Evolutionary conservation across 1,140 invertebrate genomes (phyloP), one percentile per base, ranked within the genome.

Genomic region (Cardiocondyla obscurior): DNA sequence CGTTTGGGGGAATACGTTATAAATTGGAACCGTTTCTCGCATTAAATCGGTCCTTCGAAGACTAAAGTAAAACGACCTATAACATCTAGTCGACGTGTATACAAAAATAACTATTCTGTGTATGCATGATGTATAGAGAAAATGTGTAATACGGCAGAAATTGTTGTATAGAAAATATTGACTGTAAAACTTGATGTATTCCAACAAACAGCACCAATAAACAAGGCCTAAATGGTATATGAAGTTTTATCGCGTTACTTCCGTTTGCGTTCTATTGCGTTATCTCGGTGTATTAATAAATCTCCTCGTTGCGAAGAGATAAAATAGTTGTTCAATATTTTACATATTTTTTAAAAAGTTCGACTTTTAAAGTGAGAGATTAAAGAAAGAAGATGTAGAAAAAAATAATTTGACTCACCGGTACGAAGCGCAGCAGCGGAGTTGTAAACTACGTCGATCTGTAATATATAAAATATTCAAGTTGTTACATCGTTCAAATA

Each of bases 161-260:
- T 81, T 57, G 82, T 87, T 87, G 62, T 74, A 88, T 86, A 86
- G 69, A 85, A 70, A 79, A 58, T 83, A 77, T 46, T 86, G 85
- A 88, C 49, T 88, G 86, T 90, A 87, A 88, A 89, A 86, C 72
- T 88, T 69, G 77, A 90, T 90, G 90, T 90, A 89, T 65, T 85
- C 74, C 86, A 53, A 73, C 73, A 86, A 88, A 64, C 58, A 79
- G 86, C 72, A 90, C 76, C 84, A 89, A 90, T 90, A 90, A 90
- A 90, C 57, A 79, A 65, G 89, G 86, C 89, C 84, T 89, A 89
- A 90, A 53, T 30, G 28, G 85, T 74, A 44, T 10, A 5, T 0
- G 7, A 3, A 28, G 19, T 82, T 5, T 70, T 14, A 0, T 33
- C 58, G 19, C 42, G 12, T 44, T n/a, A 65, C 19, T 28, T 65